A percentile compares a stretch with the other conserved stretches of the same genome.
phyloP scores from a whole-genome alignment of 2,113 vertebrate genomes.

The Heliornis fulica region DNA sequence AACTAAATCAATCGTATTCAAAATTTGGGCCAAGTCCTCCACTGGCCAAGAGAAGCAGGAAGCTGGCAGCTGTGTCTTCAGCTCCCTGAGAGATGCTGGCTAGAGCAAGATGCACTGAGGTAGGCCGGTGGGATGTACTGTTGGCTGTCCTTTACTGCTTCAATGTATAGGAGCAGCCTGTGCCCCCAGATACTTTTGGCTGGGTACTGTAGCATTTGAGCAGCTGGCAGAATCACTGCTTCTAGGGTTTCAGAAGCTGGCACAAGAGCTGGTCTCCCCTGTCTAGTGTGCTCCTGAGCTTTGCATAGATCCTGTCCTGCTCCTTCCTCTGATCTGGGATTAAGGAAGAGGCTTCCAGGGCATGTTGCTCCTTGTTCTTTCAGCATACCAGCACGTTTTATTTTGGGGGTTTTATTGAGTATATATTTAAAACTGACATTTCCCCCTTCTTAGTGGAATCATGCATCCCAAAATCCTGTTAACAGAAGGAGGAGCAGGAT shows the following conservation, averaged over 20 bases:
- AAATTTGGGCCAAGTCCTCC: slow-evolving; percentile 5
- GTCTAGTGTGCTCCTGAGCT: neutral
- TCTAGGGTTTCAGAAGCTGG: slow-evolving; percentile 17
- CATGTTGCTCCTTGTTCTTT: neutral
- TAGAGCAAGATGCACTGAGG: neutral
- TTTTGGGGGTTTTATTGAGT: neutral
- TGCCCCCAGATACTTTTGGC: slow-evolving; percentile 24
- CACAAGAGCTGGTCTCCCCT: neutral
- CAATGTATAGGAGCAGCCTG: slow-evolving; percentile 34
- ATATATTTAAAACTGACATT: slow-evolving; percentile 6
- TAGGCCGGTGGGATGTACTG: slow-evolving; percentile 10
- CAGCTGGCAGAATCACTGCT: slow-evolving; percentile 21
- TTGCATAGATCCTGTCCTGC: neutral
- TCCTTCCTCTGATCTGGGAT: neutral
- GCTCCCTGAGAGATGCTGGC: slow-evolving; percentile 34
- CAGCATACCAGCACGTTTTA: fast-evolving
- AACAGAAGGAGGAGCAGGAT: slow-evolving; percentile 41
- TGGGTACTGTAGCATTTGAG: slow-evolving; percentile 13
- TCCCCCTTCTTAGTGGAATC: neutral
- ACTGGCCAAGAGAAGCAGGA: slow-evolving; percentile 13
- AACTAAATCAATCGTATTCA: slow-evolving; percentile 22
- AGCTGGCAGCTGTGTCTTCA: slow-evolving; percentile 49
- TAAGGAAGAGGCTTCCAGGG: neutral
- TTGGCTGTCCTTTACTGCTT: slow-evolving; percentile 52
- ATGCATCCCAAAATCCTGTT: neutral